Evolutionary conservation across 2,113 vertebrate species (phyloP), one percentile per base, ranked within the genome.

Genomic region (Calidris pygmaea): DNA sequence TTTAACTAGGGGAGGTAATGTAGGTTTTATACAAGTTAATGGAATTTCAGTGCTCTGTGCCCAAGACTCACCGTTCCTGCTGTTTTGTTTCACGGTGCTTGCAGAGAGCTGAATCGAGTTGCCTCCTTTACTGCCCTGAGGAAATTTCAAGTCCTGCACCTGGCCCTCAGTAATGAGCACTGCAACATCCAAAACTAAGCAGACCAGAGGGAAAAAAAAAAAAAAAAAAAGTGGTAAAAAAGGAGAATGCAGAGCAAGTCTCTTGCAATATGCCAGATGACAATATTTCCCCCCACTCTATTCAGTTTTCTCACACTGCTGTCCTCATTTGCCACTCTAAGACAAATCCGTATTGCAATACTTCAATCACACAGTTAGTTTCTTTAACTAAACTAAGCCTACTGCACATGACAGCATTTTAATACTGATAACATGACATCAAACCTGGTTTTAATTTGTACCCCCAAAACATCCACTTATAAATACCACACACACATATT

Each of bases 31-130:
- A 30, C 15, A 73, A 94, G 79, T 72, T 72, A 81, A 82, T 68
- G 90, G 86, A 59, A 63, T 78, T 80, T 41, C 93, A 71, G 65
- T 55, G 60, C 63, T 50, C 58, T 1, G 15, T 70, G 88, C 27
- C 92, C 80, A n/a, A 62, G 68, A 93, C 98, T 98, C 98, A 99
- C 99, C 99, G 0, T 99, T 99, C 76, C 99, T 98, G 97, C 99
- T 99, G 98, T 99, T 99, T 96, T 99, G 99, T 90, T 99, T 99
- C 96, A 99, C 99, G 1, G 99, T 99, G 95, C 99, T 99, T 89
- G 99, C 99, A 10, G 99, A 99, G 60, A 99, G 99, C 92, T 99
- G 99, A 95, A 99, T 99, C 6, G 99, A 99, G 97, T 99, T 98
- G 62, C 99, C 99, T 74, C 98, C 98, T 96, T 99, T 99, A 97